These are phyloP conservation scores for Piprites chloris DNA, from an alignment of 2,113 vertebrate species.

Conservation along the genomic window DNA sequence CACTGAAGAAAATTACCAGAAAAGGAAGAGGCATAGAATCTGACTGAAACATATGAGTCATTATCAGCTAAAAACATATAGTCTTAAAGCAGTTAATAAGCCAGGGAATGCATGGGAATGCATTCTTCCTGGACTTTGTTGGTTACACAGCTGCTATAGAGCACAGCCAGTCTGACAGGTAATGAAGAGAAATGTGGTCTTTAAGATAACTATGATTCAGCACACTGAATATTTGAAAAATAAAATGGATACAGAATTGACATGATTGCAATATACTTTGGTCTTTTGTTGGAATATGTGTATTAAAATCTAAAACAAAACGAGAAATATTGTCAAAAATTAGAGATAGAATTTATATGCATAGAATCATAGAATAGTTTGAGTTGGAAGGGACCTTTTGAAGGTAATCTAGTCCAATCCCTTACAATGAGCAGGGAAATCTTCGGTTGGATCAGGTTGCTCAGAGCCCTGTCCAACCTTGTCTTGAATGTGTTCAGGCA, in stretches of 20 bases:
- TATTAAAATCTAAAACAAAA: neutral
- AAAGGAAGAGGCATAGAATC: neutral
- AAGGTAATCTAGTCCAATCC: neutral
- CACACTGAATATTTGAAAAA: neutral
- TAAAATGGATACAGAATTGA: neutral
- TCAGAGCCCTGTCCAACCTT: neutral
- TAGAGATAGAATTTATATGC: neutral
- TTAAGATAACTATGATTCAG: neutral
- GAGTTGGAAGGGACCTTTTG: neutral
- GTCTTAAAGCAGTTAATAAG: neutral
- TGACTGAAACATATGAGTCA: neutral
- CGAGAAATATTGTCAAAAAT: neutral
- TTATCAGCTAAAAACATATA: neutral
- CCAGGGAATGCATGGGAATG: neutral
- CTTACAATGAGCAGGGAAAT: neutral
- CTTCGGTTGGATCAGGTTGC: neutral
- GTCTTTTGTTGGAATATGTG: neutral
- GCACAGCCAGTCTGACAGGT: neutral
- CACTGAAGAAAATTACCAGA: neutral
- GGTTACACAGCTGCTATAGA: neutral
- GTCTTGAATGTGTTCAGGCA: neutral
- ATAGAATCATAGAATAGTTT: neutral
- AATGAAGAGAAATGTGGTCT: neutral
- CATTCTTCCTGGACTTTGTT: neutral
- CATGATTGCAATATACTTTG: neutral